phyloP scores from a whole-genome alignment of 2,888 invertebrate genomes.

The Drosophila pegasa region DNA sequence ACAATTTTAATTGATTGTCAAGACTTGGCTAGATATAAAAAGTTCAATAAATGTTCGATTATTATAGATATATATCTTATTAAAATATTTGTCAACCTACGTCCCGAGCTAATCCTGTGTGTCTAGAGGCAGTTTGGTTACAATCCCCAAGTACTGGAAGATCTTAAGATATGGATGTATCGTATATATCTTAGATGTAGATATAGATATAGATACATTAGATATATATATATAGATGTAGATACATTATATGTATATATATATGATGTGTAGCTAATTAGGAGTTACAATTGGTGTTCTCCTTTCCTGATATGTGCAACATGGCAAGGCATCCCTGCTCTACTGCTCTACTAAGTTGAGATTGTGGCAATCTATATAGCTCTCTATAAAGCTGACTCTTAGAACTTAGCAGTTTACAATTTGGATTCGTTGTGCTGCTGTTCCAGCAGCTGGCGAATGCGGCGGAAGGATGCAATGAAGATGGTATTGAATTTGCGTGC shows the following conservation, averaged over 20 bases:
- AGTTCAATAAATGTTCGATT: not conserved
- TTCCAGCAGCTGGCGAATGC: slow-evolving; percentile 79
- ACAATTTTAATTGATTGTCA: not conserved
- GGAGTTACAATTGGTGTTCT: not conserved
- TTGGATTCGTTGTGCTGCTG: slow-evolving; percentile 70
- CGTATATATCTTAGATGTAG: too few relatives aligned
- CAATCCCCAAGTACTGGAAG: not conserved
- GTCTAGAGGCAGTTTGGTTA: not conserved
- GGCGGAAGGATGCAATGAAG: slow-evolving; percentile 80
- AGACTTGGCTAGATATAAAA: too few relatives aligned
- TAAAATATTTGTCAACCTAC: not conserved
- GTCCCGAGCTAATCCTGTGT: not conserved
- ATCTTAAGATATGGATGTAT: not conserved
- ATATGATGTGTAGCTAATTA: not conserved
- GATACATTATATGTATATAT: too few relatives aligned
- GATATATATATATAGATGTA: too few relatives aligned
- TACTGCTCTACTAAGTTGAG: not conserved
- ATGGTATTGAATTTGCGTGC: slow-evolving; percentile 82
- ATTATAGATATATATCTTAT: not conserved
- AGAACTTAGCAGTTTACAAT: slow-evolving; percentile 58
- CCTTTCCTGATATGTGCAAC: not conserved
- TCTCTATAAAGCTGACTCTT: not conserved
- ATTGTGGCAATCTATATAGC: not conserved
- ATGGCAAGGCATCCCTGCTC: not conserved
- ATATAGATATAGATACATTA: not conserved